Base-by-base conservation (phyloP, 2,113 vertebrate genomes). In the Scopus umbretta region DNA sequence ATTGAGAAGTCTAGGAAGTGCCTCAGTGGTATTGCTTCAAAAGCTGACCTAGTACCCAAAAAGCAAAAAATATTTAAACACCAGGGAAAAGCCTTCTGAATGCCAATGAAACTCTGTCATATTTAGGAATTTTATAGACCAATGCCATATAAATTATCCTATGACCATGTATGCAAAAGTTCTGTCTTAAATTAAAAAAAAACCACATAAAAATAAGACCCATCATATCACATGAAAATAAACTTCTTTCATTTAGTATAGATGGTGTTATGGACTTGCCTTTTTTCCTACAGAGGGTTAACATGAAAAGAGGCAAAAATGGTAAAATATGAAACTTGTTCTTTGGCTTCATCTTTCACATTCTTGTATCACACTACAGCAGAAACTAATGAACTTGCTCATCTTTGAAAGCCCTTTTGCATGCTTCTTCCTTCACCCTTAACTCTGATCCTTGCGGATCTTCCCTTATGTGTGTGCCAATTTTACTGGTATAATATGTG, bases 341-440 rank as follows among this genome's bases (percentile, higher is more conserved):
- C 88, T 80, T 86, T 59, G 82, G 70, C 19, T 96, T 95, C 53
- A 89, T 86, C 86, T 86, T 92, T 96, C 92, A 92, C 65, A 92
- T 75, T 88, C 76, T 26, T 61, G 8, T 34, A 88, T 70, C 61
- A 21, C 20, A 43, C 17, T 78, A 79, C 26, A 61, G 70, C 20
- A 91, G 74, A 79, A 90, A 91, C 52, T 58, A 68, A 94, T 68
- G 80, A 93, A 92, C 75, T 94, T 86, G 62, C 56, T 86, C 93
- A 75, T 92, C 68, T 94, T 62, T 0, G 49, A 85, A 91, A 97
- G 91, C 40, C 53, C 53, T 92, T 92, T 55, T 78, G 74, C 94
- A 94, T 94, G 85, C 84, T 40, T 61, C 82, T 91, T 72, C 87
- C 71, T 68, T 94, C 72, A 80, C 92, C 88, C 92, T 82, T 88